Percentiles rank a stretch among this genome's conserved stretches.
phyloP scores from a whole-genome alignment of 2,797 vertebrate genomes.

The Silurus aristotelis region DNA sequence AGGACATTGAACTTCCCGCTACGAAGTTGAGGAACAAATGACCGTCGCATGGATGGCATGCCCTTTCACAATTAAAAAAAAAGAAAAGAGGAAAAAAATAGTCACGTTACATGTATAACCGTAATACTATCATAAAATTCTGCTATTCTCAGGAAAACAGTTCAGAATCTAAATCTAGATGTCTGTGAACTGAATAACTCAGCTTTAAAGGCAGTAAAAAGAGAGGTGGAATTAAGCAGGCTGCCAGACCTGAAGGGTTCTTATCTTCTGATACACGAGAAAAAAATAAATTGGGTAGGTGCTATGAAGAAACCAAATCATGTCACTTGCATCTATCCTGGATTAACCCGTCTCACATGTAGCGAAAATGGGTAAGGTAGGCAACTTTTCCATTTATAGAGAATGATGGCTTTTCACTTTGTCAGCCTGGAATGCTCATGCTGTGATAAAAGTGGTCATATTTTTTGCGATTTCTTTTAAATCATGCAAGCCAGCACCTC shows the following conservation, averaged over 20 bases:
- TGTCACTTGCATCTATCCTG: not conserved
- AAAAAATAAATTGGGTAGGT: not conserved
- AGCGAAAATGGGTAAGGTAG: not conserved
- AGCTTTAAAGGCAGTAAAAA: not conserved
- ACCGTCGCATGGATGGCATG: slow-evolving; percentile 89
- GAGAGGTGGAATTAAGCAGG: not conserved
- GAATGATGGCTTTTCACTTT: not conserved
- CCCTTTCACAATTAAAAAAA: slow-evolving; percentile 72
- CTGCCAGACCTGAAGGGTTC: not conserved
- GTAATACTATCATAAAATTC: too few species aligned
- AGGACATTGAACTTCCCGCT: slow-evolving; percentile 96
- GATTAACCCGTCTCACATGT: not conserved
- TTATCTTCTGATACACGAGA: not conserved
- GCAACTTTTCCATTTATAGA: not conserved
- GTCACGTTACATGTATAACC: not conserved
- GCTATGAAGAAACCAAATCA: not conserved
- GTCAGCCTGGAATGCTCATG: not conserved
- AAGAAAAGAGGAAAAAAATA: not conserved
- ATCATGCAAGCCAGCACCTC: not conserved
- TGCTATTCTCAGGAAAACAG: not conserved
- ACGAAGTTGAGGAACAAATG: slow-evolving; percentile 89
- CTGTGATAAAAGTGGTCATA: not conserved
- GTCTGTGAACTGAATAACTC: not conserved
- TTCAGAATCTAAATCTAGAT: not conserved
- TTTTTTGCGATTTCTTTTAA: not conserved